These are phyloP conservation scores for Bradynema listronoti DNA, from an alignment of 1,140 invertebrate genomes.

Conservation along the genomic window DNA sequence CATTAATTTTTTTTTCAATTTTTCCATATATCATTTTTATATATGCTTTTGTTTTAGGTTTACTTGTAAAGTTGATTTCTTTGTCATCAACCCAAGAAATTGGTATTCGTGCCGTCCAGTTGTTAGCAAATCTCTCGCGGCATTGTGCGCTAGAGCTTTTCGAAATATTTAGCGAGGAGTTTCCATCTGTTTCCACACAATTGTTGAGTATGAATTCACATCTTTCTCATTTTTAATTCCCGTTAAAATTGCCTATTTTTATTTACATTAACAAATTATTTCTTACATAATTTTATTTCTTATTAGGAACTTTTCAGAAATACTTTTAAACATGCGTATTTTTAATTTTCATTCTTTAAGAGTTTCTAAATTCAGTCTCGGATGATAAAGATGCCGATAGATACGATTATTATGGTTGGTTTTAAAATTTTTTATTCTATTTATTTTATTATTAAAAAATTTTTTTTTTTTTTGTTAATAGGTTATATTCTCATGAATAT, in stretches of 20 bases:
- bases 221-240: background rate
- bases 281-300: background rate
- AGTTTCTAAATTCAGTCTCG: background rate
- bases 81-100: too few relatives aligned
- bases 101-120: too few relatives aligned
- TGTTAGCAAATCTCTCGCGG: constrained; percentile 2
- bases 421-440: constrained; percentile 5
- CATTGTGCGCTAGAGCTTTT: background rate
- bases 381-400: background rate
- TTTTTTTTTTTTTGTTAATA: background rate
- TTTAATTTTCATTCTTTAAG: constrained; percentile 10
- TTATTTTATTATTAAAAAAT: background rate
- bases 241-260: background rate
- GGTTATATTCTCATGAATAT: constrained; percentile 28
- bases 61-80: too few relatives aligned
- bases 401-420: background rate
- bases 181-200: background rate
- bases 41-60: too few relatives aligned
- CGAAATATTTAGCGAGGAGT: background rate
- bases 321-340: constrained; percentile 17
- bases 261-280: background rate
- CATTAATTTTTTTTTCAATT: too few relatives aligned
- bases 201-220: background rate
- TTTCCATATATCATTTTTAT: too few relatives aligned
- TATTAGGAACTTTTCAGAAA: background rate